These are phyloP conservation scores for Phyllotreta striolata DNA, from an alignment of 2,888 invertebrate species.

Conservation along the genomic window DNA sequence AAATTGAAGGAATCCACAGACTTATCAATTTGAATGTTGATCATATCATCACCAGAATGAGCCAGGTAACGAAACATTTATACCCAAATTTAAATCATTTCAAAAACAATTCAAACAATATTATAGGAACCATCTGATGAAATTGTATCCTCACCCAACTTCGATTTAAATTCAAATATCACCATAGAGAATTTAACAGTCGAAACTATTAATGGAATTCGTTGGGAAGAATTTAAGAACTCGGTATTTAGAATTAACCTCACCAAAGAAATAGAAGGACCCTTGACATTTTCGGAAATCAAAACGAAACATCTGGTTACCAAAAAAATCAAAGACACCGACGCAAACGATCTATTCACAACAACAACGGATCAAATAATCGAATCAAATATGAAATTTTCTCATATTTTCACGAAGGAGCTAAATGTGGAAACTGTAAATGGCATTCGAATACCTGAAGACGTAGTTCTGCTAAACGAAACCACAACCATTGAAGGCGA, in stretches of 20 bases:
- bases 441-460: constrained; percentile 46
- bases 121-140: constrained; percentile 34
- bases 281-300: constrained; percentile 44
- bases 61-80: constrained; percentile 40
- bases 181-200: constrained; percentile 51
- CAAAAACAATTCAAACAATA: background rate
- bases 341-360: constrained; percentile 49
- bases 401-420: constrained; percentile 45
- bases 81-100: background rate
- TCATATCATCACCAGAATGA: constrained; percentile 40
- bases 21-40: constrained; percentile 45
- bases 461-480: constrained; percentile 44
- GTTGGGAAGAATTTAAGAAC: constrained; percentile 53
- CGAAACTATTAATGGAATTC: constrained; percentile 52
- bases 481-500: constrained; percentile 44
- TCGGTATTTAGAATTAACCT: constrained; percentile 52
- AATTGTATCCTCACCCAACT: constrained; percentile 21
- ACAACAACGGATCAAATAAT: constrained; percentile 53
- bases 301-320: constrained; percentile 42
- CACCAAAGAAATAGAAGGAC: constrained; percentile 44
- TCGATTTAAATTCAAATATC: constrained; percentile 40
- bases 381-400: constrained; percentile 49
- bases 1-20: constrained; percentile 50
- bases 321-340: constrained; percentile 43
- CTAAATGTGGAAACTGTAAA: constrained; percentile 49